phyloP scores from a whole-genome alignment of 2,888 invertebrate species.

The Cacoxenus indagator region DNA sequence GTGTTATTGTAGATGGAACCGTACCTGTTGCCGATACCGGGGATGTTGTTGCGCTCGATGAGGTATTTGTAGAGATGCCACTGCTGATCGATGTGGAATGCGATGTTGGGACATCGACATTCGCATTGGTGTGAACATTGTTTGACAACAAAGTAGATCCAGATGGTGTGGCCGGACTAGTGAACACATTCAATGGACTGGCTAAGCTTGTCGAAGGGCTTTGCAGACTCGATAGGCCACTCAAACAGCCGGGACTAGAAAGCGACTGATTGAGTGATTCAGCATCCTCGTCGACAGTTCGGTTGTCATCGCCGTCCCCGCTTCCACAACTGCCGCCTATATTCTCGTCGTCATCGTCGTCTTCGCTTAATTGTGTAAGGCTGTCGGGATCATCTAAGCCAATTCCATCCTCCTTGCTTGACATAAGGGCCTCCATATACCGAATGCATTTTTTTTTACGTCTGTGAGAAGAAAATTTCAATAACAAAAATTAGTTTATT shows the following conservation, averaged over 20 bases:
- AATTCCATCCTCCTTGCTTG: slow-evolving; percentile 70
- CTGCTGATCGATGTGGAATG: slow-evolving; percentile 43
- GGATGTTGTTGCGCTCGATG: slow-evolving; percentile 52
- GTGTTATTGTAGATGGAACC: slow-evolving; percentile 39
- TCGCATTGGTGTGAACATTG: slow-evolving; percentile 32
- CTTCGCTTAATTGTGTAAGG: slow-evolving; percentile 49
- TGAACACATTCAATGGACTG: slow-evolving; percentile 82
- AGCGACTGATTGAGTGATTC: slow-evolving; percentile 76
- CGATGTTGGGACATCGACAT: no score
- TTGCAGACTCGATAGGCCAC: slow-evolving; percentile 79
- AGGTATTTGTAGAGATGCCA: slow-evolving; percentile 53
- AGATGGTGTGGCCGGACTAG: slow-evolving; percentile 73
- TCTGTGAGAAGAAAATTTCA: slow-evolving; percentile 72
- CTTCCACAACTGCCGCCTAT: slow-evolving; percentile 86
- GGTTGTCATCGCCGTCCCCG: slow-evolving; percentile 76
- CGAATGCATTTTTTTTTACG: slow-evolving; percentile 98
- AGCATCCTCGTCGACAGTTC: slow-evolving; percentile 78
- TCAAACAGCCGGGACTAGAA: slow-evolving; percentile 76
- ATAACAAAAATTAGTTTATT: slow-evolving; percentile 7
- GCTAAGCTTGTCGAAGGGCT: slow-evolving; percentile 82
- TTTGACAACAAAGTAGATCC: background rate
- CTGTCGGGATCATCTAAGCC: slow-evolving; percentile 73
- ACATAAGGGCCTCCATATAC: slow-evolving; percentile 88
- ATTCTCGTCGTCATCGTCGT: slow-evolving; percentile 72
- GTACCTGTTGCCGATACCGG: slow-evolving; percentile 52